Evolutionary conservation across 2,888 invertebrate genomes (phyloP), one percentile per base, ranked within the genome.

Genomic region (Cephus pygmeus): DNA sequence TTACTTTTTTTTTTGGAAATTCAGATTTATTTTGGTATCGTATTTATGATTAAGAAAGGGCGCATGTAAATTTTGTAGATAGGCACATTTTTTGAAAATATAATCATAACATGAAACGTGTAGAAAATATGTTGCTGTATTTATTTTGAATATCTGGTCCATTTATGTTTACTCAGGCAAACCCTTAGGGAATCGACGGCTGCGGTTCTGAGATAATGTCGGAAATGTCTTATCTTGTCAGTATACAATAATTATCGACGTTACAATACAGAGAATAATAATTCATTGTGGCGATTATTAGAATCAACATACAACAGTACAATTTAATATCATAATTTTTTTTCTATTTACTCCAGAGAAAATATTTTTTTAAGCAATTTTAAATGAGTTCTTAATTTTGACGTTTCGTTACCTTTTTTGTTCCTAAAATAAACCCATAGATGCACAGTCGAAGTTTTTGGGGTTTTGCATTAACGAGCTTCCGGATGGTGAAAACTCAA

Each of bases 1-100:
- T 23, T 2, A 56, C 34, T 76, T 69, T 12, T 71, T 71, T 33
- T 75, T n/a, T 73, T 40, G 69, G 75, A 76, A 76, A 78, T 15
- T 76, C 56, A 73, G 69, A 35, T 78, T 69, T 75, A 33, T 12
- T 34, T 15, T 73, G 31, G 34, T 78, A 78, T 76, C 30, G 56
- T 3, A 6, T 40, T 15, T 40, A 15, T 2, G 40, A 40, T 40
- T 40, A 15, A 15, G 6, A 4, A 40, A 40, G 6, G 15, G 6
- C 1, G 6, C 15, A 15, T 6, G 11, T 73, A 12, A 31, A 12
- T 2, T 12, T n/a, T 74, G 12, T 30, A 11, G 4, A 56, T 73
- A n/a, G 69, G 68, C 12, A 69, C 69, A 73, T 34, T 73, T 73
- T 77, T 34, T 40, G 77, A 34, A 56, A 76, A 31, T 36, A 23